Base-by-base conservation (phyloP, 2,113 vertebrate species). In the Nansenia antarctica region DNA sequence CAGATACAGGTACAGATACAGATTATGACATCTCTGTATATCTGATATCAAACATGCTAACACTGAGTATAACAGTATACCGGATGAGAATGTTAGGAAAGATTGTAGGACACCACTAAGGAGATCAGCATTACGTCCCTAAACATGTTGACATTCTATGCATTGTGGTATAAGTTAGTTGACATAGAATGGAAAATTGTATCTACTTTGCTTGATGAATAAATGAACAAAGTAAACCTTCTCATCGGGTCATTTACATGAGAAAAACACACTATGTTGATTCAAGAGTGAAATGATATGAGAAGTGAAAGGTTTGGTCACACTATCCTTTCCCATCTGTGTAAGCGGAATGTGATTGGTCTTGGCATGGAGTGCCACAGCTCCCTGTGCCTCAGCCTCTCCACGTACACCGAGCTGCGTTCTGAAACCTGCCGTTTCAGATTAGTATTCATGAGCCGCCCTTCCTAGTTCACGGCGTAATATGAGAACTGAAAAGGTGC, bases 221-320 rank as follows among this genome's bases (percentile, higher is more conserved):
- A 22, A 49, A 49, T 14, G 29, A 29, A 57, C 26, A 9, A 58
- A 58, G 18, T 15, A 58, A 58, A 58, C 11, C 9, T 12, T n/a
- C n/a, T n/a, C n/a, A 22, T 14, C 15, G 15, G 30, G 15, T 60
- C 6, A 57, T 9, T 18, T 34, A 20, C n/a, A 18, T 1, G 2
- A 34, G 9, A 34, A 22, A 18, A 20, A 15, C 32, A 32, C 32
- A 34, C n/a, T n/a, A 7, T 34, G 15, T 7, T 22, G 27, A 64
- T 47, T 12, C 1, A 29, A n/a, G 37, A 29, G 39, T n/a, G 18
- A 47, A 20, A 47, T 24, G 39, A 35, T 35, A 20, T 31, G 20
- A 35, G 18, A 60, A 60, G 58, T 34, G 58, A 64, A 64, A 27
- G 62, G 24, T 64, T 29, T 39, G 20, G 35, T 62, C 35, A 39